These are phyloP conservation scores for Pseudoatta argentina DNA, from an alignment of 1,140 invertebrate species.

Conservation along the genomic window DNA sequence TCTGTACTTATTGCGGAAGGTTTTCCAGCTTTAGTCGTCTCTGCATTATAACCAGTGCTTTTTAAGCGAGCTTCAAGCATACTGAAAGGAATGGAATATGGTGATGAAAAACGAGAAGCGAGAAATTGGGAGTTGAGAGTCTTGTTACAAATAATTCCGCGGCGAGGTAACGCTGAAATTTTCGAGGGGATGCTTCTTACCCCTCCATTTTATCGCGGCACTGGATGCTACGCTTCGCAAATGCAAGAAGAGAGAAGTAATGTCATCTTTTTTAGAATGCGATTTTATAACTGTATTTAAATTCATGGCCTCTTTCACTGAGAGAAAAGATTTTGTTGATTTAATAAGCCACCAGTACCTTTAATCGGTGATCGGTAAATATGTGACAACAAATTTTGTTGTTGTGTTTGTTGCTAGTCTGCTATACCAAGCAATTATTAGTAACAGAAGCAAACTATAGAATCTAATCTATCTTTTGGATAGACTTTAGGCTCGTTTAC, in stretches of 20 bases:
- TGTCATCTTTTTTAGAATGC: constrained; percentile 5
- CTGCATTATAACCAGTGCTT: constrained; percentile 28
- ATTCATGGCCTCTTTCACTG: background rate
- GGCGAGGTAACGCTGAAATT: constrained; percentile 43
- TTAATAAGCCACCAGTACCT: too few species aligned
- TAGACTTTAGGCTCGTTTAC: too few species aligned
- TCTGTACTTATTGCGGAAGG: constrained; percentile 1
- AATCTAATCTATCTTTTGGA: too few species aligned
- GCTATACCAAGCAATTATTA: too few species aligned
- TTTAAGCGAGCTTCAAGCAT: constrained; percentile 39
- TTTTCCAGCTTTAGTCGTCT: background rate
- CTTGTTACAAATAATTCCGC: constrained; percentile 57
- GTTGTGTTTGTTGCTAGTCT: too few species aligned
- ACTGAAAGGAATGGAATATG: constrained; percentile 41
- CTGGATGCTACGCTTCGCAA: constrained; percentile 5
- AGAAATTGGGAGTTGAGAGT: constrained; percentile 62
- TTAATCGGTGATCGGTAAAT: too few species aligned
- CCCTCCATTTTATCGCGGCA: constrained; percentile 24
- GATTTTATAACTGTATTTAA: constrained; percentile 20
- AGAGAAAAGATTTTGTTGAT: too few species aligned
- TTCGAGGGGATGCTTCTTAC: constrained; percentile 46
- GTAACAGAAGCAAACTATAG: too few species aligned
- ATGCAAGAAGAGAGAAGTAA: constrained; percentile 19
- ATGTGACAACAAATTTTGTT: too few species aligned
- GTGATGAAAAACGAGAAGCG: constrained; percentile 24